Percentiles rank a stretch among this genome's conserved stretches.
These are phyloP conservation scores for Cinclus mexicanus DNA, from an alignment of 2,113 vertebrate genomes.

Conservation along the genomic window DNA sequence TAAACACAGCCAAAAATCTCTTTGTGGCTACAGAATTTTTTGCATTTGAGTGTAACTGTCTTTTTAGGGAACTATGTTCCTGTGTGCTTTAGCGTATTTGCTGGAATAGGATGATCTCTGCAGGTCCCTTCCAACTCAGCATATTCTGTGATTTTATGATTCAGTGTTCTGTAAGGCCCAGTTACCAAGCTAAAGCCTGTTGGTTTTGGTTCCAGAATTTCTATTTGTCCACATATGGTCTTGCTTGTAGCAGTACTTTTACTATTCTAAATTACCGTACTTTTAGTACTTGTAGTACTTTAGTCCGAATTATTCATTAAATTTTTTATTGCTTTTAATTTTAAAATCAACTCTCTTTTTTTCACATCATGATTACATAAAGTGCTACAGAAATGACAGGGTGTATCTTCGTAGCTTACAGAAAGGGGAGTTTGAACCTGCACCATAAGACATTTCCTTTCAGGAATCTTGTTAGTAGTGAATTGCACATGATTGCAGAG, in stretches of 20 bases:
- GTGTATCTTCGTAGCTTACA: not conserved
- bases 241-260: not conserved
- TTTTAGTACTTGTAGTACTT: not conserved
- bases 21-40: not conserved
- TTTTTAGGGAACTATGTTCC: not conserved
- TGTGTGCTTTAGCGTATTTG: not conserved
- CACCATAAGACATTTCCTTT: not conserved
- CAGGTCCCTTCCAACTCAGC: not conserved
- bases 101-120: not conserved
- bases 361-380: not conserved
- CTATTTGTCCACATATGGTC: not conserved
- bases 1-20: not conserved
- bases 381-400: not conserved
- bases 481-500: not conserved
- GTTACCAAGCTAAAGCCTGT: not conserved
- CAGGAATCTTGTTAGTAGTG: not conserved
- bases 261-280: not conserved
- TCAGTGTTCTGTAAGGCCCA: not conserved
- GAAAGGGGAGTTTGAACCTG: not conserved
- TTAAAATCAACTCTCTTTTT: not conserved
- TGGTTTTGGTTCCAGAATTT: not conserved
- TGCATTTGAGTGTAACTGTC: not conserved
- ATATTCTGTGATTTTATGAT: not conserved
- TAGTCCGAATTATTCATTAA: not conserved
- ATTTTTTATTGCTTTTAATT: not conserved